Evolutionary conservation across 2,797 vertebrate species (phyloP).

Genomic region (Naso thynnoides): DNA sequence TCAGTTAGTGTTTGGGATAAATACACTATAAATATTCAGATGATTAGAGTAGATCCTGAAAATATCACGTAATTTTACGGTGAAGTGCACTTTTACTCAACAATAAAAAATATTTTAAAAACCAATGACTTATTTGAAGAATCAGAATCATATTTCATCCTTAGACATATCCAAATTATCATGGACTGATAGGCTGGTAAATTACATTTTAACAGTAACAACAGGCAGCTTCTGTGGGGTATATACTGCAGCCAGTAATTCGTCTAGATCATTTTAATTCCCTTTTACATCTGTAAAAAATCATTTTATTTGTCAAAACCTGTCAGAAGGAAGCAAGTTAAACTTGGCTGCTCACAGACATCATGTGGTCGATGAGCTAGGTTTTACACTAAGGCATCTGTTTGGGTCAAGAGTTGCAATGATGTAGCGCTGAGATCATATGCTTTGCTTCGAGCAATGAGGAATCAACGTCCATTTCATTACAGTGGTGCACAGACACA

Average conservation of each 20-base stretch:
- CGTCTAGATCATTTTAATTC: not conserved
- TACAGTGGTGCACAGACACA: conserved; percentile 36
- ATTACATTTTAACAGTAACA: not conserved
- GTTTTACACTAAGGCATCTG: not conserved
- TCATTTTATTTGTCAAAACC: not conserved
- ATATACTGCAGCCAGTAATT: not conserved
- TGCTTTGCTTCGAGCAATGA: conserved; percentile 38
- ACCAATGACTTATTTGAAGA: not conserved
- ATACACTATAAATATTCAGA: not conserved
- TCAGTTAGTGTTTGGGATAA: not conserved
- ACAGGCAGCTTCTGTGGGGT: not conserved
- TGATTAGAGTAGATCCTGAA: not conserved
- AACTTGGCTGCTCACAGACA: not conserved
- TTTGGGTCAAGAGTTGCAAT: conserved; percentile 22
- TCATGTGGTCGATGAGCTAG: not conserved
- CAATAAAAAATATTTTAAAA: too few species aligned
- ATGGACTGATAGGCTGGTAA: not conserved
- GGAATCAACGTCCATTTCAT: conserved; percentile 43
- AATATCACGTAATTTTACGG: not conserved
- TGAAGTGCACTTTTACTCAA: not conserved
- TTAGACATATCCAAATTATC: not conserved
- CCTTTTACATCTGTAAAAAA: not conserved
- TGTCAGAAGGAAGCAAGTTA: conserved; percentile 10
- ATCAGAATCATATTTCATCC: not conserved
- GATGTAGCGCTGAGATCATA: conserved; percentile 31